A percentile compares a stretch with the other conserved stretches of the same genome.
phyloP scores from a whole-genome alignment of 2,888 invertebrate species.

The Zygothrica quintamaculata region DNA sequence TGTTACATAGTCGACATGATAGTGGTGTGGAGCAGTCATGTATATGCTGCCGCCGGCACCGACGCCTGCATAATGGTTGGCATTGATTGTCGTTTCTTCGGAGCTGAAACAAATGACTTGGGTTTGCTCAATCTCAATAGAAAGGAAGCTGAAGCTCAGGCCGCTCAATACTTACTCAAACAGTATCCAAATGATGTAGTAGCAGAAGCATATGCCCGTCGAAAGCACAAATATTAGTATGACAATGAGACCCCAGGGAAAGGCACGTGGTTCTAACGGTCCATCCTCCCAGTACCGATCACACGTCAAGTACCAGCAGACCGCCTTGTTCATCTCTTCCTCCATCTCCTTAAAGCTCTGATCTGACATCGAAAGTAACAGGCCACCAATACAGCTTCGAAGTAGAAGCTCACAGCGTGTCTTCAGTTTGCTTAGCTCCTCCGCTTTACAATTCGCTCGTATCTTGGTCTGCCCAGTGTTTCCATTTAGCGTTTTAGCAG shows the following conservation, averaged over 20 bases:
- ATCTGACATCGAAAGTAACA: conserved; percentile 91
- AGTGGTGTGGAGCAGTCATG: conserved; percentile 72
- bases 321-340: conserved; percentile 94
- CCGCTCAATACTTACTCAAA: conserved; percentile 90
- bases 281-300: conserved; percentile 96
- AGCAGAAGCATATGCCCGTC: conserved; percentile 93
- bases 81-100: conserved; percentile 84
- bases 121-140: conserved; percentile 79
- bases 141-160: conserved; percentile 13
- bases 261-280: conserved; percentile 89
- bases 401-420: conserved; percentile 90
- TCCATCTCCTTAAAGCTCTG: conserved; percentile 94
- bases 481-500: conserved; percentile 32
- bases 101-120: conserved; percentile 83
- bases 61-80: conserved; percentile 63
- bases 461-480: conserved; percentile 84
- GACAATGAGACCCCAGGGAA: conserved; percentile 92
- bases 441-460: conserved; percentile 92
- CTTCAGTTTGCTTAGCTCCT: conserved; percentile 90
- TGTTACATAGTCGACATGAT: conserved; percentile 68
- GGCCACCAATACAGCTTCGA: conserved; percentile 92
- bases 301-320: conserved; percentile 96
- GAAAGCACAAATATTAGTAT: conserved; percentile 92
- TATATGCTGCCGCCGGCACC: conserved; percentile 70
- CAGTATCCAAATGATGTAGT: conserved; percentile 96